Evolutionary conservation across 2,888 invertebrate genomes (phyloP), one percentile per base, ranked within the genome.

Genomic region (Melolontha melolontha): DNA sequence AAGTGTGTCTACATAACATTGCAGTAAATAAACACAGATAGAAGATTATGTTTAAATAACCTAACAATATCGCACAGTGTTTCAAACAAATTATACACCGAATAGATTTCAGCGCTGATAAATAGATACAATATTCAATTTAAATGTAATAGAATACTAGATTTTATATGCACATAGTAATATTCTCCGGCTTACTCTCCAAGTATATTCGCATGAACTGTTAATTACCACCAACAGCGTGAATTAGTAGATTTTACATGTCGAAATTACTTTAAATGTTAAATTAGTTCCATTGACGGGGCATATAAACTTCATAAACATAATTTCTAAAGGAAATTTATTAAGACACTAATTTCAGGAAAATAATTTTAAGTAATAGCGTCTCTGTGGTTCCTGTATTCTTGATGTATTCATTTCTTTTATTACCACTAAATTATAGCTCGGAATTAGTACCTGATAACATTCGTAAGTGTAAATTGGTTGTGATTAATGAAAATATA

Each of bases 121-220:
- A 54, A 39, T 54, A 54, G 14, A 54, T 17, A 54, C 22, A 14
- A 52, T 11, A 55, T 55, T 55, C 34, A 40, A 55, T 55, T 55
- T 55, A 40, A 55, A 55, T 55, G 41, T 41, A 41, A 41, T 55
- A 17, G 55, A 17, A 16, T 40, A 11, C 10, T 40, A n/a, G 55
- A 55, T 40, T 55, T 40, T 41, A 55, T 41, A 22, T 41, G 41
- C 22, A 40, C 41, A 55, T 17, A 14, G 7, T 14, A 34, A 8
- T 17, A 39, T 8, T 41, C 1, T 2, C 5, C 55, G 11, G n/a
- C 5, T 55, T 55, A 11, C 16, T 41, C 41, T 54, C 7, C 39
- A 16, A 8, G n/a, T 17, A 34, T 40, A 4, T 54, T 54, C 54
- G n/a, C 55, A 40, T 16, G 10, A 40, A 54, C 39, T 40, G 10